Conservation (phyloP, 2,113 vertebrate species). For the Semnopithecus entellus region DNA sequence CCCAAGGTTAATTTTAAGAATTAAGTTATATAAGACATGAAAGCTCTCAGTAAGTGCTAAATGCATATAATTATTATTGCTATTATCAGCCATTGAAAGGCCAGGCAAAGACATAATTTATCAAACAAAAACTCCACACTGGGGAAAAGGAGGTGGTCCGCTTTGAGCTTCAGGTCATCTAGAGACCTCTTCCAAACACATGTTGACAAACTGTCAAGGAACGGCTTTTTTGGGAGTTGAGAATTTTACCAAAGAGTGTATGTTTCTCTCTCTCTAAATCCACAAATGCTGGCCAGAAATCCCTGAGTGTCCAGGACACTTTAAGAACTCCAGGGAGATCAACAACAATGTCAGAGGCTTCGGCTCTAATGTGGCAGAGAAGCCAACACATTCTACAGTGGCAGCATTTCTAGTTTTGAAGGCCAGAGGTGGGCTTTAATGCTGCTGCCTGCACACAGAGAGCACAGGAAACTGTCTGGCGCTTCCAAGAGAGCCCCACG, state of each 20-base stretch:
- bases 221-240: not conserved
- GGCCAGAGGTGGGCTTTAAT: not conserved
- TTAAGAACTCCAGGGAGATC: not conserved
- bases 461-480: not conserved
- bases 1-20: not conserved
- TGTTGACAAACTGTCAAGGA: not conserved
- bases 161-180: not conserved
- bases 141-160: not conserved
- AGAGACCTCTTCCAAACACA: not conserved
- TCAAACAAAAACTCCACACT: not conserved
- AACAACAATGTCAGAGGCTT: not conserved
- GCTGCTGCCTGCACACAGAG: not conserved
- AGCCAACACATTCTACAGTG: not conserved
- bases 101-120: not conserved
- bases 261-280: not conserved
- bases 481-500: fast-evolving
- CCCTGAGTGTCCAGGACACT: not conserved
- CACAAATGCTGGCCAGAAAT: not conserved
- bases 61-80: not conserved
- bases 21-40: not conserved
- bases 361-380: not conserved
- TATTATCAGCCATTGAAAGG: not conserved
- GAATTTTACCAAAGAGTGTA: not conserved
- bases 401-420: not conserved
- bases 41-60: not conserved